phyloP scores from a whole-genome alignment of 2,888 invertebrate genomes.

The Mimumesa dahlbomi region DNA sequence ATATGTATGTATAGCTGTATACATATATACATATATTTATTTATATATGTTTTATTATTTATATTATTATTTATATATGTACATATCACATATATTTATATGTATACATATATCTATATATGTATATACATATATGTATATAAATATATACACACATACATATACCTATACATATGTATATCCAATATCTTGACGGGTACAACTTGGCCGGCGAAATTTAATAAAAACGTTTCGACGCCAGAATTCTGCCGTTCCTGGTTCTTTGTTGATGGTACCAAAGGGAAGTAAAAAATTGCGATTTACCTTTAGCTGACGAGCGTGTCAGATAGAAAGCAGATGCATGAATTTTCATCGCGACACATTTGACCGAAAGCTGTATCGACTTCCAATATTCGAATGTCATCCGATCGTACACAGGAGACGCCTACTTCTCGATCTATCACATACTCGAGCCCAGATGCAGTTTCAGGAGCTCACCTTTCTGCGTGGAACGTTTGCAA shows the following conservation, averaged over 20 bases:
- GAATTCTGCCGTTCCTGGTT: not conserved
- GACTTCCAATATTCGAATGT: conserved; percentile 59
- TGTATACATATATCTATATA: no score
- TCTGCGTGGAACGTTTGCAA: not conserved
- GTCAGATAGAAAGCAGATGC: not conserved
- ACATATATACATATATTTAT: no score
- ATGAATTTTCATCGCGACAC: conserved; percentile 61
- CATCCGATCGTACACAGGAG: conserved; percentile 19
- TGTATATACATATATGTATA: no score
- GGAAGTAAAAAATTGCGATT: conserved; percentile 36
- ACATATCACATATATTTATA: no score
- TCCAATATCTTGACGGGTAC: no score
- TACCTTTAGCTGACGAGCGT: not conserved
- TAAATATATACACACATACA: no score
- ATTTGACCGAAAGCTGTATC: conserved; percentile 50
- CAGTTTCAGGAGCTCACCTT: not conserved
- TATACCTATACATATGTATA: no score
- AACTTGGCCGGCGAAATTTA: conserved; percentile 3
- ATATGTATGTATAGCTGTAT: no score
- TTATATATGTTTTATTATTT: no score
- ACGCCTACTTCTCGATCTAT: conserved; percentile 15
- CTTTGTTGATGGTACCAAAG: not conserved
- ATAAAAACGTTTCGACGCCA: conserved; percentile 14
- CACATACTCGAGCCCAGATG: conserved; percentile 47
- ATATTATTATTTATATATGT: no score